Evolutionary conservation across 2,113 vertebrate genomes (phyloP), one percentile per base, ranked within the genome.

Genomic region (Vireo altiloquus): DNA sequence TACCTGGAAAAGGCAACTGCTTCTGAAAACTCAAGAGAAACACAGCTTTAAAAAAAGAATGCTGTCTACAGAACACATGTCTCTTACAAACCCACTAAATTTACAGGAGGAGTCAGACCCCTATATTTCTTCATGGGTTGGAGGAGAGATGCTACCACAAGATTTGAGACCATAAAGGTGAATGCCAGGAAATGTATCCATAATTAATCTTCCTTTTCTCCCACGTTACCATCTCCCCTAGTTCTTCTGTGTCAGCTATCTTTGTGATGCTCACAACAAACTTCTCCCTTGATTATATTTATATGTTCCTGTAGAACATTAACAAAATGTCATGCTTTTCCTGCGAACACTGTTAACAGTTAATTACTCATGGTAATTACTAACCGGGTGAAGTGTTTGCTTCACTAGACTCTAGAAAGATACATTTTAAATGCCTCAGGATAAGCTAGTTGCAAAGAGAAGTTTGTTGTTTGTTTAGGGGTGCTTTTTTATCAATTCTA

Each of bases 311-410:
- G 63, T 47, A 88, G 79, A 96, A 95, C 71, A 74, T 82, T 93
- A 92, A 96, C 60, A 70, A 86, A 93, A 86, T 81, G 53, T 83
- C 72, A 49, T 0, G 4, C 56, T 94, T 95, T 91, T 76, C 68
- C 40, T 30, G n/a, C 94, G 79, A 83, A 75, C 44, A 44, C 72
- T 74, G 39, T 77, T 82, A 95, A 59, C 63, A 70, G 85, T 82
- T 90, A 90, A 91, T 96, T 90, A 90, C 82, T 94, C 59, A 46
- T 12, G 81, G 50, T 80, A 95, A 87, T 61, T 80, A 25, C 40
- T 28, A 25, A 56, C 54, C 16, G 1, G 12, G 20, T 56, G 60
- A 82, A 74, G 52, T 92, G 90, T 95, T 96, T 95, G 94, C 85
- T 86, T 93, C 90, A n/a, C 63, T 39, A 47, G 82, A 71, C 59